phyloP scores from a whole-genome alignment of 1,140 invertebrate genomes.

The Conus betulinus region DNA sequence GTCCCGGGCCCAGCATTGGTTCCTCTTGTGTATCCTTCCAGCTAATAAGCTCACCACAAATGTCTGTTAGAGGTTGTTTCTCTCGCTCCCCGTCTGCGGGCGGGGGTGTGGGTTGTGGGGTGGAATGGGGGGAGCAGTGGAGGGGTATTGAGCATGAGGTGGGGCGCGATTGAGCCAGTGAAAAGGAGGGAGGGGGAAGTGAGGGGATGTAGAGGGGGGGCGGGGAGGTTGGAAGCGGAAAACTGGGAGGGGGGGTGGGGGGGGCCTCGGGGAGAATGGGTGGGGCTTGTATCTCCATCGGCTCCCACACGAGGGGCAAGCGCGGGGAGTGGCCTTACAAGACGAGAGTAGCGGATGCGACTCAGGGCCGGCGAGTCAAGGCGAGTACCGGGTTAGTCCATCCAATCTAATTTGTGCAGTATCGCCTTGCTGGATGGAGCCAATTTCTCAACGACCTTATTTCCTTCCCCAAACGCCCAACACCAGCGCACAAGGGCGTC shows the following conservation, averaged over 20 bases:
- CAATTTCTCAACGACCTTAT: background rate
- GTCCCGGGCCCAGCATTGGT: conserved; percentile 26
- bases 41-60: conserved; percentile 32
- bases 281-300: too few species aligned
- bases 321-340: background rate
- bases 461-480: too few species aligned
- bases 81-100: background rate
- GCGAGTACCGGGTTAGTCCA: background rate
- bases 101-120: background rate
- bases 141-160: too few species aligned
- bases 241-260: too few species aligned
- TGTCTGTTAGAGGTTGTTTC: conserved; percentile 30
- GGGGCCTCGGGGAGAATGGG: too few species aligned
- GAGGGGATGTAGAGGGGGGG: background rate
- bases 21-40: conserved; percentile 29
- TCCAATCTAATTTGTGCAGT: conserved; percentile 2
- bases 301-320: too few species aligned
- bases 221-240: too few species aligned
- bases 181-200: background rate
- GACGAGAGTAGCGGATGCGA: conserved; percentile 5
- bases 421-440: conserved; percentile 11
- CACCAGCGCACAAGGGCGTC: too few species aligned
- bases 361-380: background rate
- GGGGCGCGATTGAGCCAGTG: background rate
- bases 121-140: too few species aligned